Evolutionary conservation across 2,888 invertebrate genomes (phyloP), one percentile per base, ranked within the genome.

Genomic region (Psococerastis gibbosa): DNA sequence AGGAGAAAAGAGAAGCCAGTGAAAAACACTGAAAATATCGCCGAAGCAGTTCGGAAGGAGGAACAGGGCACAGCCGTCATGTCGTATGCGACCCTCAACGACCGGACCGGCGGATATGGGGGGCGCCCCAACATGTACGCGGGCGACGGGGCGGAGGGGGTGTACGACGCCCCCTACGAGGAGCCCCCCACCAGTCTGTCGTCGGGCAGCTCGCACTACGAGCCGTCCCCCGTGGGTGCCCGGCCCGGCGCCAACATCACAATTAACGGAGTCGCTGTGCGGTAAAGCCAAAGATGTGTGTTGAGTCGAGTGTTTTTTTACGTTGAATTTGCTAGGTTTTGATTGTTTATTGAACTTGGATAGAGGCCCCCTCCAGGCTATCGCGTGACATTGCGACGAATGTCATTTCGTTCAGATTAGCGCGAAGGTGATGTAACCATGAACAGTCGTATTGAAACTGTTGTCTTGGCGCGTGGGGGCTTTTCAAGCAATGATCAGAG

Each of bases 31-130:
- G 85, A 85, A 58, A 87, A 87, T 58, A 74, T 87, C 33, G 82
- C 84, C 63, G 82, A 81, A 1, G 85, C 84, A 1, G 82, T 85
- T 54, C 66, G 81, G 13, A 85, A 85, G 55, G 85, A 85, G 58
- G 84, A 85, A 56, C 76, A 82, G 54, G 84, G 76, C 56, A 84
- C 85, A 0, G 83, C 85, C 0, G 85, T 85, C 0, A 85, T 85
- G 83, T 85, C 84, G 42, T 87, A 85, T 57, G 80, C 85, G 17
- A 82, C 81, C 1, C 62, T 85, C 1, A 83, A 80, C 58, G 83
- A 82, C 50, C 68, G 68, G 3, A 75, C 73, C 50, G 49, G 51
- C 17, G 48, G 52, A 27, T 47, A 52, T 43, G 66, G 67, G 2
- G 60, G 67, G 15, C 64, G 68, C 49, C 63, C 52, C 58, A 73